A percentile compares a stretch with the other conserved stretches of the same genome.
Evolutionary conservation across 2,113 vertebrate genomes (phyloP).

Genomic region (Brachyistius frenatus): DNA sequence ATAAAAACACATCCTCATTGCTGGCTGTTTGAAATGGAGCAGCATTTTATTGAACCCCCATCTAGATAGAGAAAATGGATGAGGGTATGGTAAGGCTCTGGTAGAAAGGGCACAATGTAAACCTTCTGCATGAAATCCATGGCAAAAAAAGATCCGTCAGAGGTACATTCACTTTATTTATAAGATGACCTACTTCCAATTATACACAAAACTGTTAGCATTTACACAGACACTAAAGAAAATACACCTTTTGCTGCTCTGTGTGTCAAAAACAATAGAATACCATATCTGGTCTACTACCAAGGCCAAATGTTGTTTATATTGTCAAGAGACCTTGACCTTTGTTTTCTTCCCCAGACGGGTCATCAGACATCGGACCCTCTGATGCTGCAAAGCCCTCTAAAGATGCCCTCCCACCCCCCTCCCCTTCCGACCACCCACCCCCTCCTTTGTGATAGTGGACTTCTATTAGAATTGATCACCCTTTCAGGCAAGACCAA

Average conservation of each 20-base stretch:
- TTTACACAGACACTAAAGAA: too few species aligned
- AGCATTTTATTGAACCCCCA: not conserved
- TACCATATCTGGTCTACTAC: conserved; percentile 7
- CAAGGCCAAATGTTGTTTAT: conserved; percentile 43
- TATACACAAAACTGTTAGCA: not conserved
- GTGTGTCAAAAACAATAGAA: not conserved
- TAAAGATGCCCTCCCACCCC: conserved; percentile 28
- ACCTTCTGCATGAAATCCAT: not conserved
- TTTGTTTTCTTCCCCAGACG: conserved; percentile 48
- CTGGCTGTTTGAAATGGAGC: conserved; percentile 6
- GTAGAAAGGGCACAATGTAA: not conserved
- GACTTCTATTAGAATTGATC: conserved; percentile 83
- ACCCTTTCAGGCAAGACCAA: conserved; percentile 74
- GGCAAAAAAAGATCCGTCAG: not conserved
- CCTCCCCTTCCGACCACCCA: too few species aligned
- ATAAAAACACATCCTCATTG: conserved; percentile 10
- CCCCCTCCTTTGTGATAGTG: conserved; percentile 2
- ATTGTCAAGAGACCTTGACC: conserved; percentile 58
- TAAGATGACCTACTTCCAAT: not conserved
- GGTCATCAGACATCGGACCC: conserved; percentile 57
- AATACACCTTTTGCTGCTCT: not conserved
- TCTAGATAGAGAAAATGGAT: not conserved
- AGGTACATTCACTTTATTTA: not conserved
- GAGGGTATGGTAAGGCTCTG: not conserved
- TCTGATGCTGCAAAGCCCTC: conserved; percentile 32